phyloP scores from a whole-genome alignment of 2,113 vertebrate species.

The Muntiacus reevesi region DNA sequence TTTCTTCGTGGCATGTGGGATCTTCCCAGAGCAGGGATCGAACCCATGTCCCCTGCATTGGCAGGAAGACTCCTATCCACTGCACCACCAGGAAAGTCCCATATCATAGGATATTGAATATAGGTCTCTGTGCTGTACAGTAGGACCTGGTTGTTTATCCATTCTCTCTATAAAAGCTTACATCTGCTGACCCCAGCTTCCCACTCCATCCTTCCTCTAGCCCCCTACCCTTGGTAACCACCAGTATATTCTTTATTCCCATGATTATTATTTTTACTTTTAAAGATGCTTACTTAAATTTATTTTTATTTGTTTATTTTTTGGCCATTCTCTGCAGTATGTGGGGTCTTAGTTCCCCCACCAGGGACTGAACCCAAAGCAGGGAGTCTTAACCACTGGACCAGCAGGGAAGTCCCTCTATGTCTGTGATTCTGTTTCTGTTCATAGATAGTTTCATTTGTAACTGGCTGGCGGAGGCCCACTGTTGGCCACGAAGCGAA shows the following conservation, averaged over 20 bases:
- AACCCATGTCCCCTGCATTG: not conserved
- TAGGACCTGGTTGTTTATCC: not conserved
- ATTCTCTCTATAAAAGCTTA: not conserved
- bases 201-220: not conserved
- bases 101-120: not conserved
- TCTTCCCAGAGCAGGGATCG: accelerated
- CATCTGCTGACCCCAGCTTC: not conserved
- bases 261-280: not conserved
- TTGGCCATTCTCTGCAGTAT: not conserved
- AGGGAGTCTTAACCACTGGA: not conserved
- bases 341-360: not conserved
- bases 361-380: not conserved
- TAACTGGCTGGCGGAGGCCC: not conserved
- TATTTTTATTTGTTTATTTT: not conserved
- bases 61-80: not conserved
- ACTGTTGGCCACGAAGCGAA: too few species aligned
- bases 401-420: not conserved
- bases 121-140: not conserved
- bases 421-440: not conserved
- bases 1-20: not conserved
- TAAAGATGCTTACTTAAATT: not conserved
- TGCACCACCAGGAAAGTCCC: not conserved
- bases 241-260: not conserved
- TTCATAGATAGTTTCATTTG: not conserved
- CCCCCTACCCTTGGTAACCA: not conserved